A percentile compares a stretch with the other conserved stretches of the same genome.
These are phyloP conservation scores for Eupithecia subfuscata DNA, from an alignment of 2,888 invertebrate genomes.

Conservation along the genomic window DNA sequence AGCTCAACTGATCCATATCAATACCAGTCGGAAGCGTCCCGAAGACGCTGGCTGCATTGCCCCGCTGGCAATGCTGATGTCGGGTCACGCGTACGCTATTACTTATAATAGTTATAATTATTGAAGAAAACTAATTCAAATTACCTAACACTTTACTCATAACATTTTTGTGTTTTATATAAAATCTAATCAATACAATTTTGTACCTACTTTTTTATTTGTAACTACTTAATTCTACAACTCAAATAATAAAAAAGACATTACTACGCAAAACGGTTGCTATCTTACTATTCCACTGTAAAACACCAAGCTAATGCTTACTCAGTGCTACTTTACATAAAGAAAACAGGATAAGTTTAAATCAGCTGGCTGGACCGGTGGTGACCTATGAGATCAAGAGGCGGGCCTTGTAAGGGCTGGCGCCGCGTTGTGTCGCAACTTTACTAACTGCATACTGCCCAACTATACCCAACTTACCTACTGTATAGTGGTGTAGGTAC, in stretches of 20 bases:
- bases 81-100: too few relatives aligned
- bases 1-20: too few relatives aligned
- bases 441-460: slow-evolving; percentile 19
- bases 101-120: too few relatives aligned
- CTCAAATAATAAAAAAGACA: not conserved
- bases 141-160: not conserved
- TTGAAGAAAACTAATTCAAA: too few relatives aligned
- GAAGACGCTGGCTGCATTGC: too few relatives aligned
- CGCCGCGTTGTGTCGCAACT: slow-evolving; percentile 54
- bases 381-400: slow-evolving; percentile 78
- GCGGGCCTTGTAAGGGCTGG: slow-evolving; percentile 69
- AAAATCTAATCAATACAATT: not conserved
- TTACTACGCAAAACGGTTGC: not conserved
- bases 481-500: not conserved
- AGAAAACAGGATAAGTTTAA: slow-evolving; percentile 40
- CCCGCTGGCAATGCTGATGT: too few relatives aligned
- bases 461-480: not conserved
- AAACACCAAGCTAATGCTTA: not conserved
- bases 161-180: not conserved
- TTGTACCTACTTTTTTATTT: too few relatives aligned
- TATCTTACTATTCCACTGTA: not conserved
- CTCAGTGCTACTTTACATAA: slow-evolving; percentile 9
- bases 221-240: not conserved
- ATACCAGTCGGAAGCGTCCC: too few relatives aligned
- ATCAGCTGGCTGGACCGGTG: slow-evolving; percentile 51